A percentile compares a stretch with the other conserved stretches of the same genome.
phyloP scores from a whole-genome alignment of 2,888 invertebrate species.

The Drosophila pseudotakahashii region DNA sequence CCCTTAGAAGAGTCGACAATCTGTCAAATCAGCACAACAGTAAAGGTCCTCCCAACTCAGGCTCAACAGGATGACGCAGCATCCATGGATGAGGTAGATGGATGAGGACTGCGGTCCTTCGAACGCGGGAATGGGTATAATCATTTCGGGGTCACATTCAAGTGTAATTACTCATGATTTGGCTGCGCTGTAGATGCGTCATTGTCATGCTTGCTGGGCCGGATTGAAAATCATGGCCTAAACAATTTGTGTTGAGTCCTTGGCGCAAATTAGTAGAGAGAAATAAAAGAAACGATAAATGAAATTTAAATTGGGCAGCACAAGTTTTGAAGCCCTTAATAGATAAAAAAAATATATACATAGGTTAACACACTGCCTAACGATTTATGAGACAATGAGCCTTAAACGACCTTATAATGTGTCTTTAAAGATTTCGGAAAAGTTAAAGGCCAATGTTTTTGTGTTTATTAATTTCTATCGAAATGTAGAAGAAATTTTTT shows the following conservation, averaged over 20 bases:
- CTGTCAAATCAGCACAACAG: conserved; percentile 65
- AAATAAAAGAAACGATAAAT: neutral
- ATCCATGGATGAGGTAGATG: conserved; percentile 29
- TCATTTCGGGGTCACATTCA: conserved; percentile 50
- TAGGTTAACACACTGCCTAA: too few relatives aligned
- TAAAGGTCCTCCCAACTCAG: conserved; percentile 18
- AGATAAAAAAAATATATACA: too few relatives aligned
- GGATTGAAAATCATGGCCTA: conserved; percentile 5
- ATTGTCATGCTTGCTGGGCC: conserved; percentile 18
- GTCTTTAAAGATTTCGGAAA: too few relatives aligned
- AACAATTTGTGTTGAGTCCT: conserved; percentile 10
- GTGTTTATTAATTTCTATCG: too few relatives aligned
- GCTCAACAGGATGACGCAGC: conserved; percentile 58
- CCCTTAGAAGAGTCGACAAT: conserved; percentile 47
- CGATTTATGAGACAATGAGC: too few relatives aligned
- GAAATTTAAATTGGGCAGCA: neutral
- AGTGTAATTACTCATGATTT: conserved; percentile 53
- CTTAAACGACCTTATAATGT: too few relatives aligned
- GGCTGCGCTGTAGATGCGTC: conserved; percentile 28
- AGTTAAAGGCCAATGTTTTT: too few relatives aligned
- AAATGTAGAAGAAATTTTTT: too few relatives aligned
- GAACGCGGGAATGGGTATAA: conserved; percentile 15
- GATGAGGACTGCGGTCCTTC: conserved; percentile 14
- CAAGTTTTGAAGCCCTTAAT: neutral
- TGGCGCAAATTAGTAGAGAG: neutral